These are phyloP conservation scores for Hedya salicella DNA, from an alignment of 2,888 invertebrate genomes.

Conservation along the genomic window DNA sequence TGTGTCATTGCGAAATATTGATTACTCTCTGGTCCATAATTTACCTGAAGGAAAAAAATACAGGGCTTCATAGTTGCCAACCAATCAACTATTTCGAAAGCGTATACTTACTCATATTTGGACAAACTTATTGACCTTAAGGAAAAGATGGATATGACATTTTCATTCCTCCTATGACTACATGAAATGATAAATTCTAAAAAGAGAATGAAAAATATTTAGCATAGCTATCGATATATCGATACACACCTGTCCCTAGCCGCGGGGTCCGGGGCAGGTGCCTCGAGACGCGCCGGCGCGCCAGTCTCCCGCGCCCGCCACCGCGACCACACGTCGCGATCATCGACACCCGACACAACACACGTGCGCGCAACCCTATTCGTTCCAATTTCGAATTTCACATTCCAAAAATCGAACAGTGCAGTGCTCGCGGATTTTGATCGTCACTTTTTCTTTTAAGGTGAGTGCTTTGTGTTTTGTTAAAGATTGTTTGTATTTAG, in stretches of 20 bases:
- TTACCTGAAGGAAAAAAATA: too few relatives aligned
- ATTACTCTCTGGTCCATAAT: too few relatives aligned
- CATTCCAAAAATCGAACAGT: constrained; percentile 40
- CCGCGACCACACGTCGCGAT: constrained; percentile 71
- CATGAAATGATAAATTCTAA: too few relatives aligned
- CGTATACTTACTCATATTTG: too few relatives aligned
- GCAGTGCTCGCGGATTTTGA: constrained; percentile 40
- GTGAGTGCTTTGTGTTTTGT: constrained; percentile 24
- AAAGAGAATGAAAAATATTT: too few relatives aligned
- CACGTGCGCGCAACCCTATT: constrained; percentile 82
- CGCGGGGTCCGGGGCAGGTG: constrained; percentile 77
- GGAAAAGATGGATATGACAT: too few relatives aligned
- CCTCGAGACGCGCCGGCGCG: constrained; percentile 80
- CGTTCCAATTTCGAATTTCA: constrained; percentile 66
- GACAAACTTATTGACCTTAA: too few relatives aligned
- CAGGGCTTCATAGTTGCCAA: too few relatives aligned
- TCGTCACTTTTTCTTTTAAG: constrained; percentile 21
- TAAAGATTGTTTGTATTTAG: constrained; percentile 11
- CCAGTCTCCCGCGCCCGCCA: constrained; percentile 78
- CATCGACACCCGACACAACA: constrained; percentile 59
- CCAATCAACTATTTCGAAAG: too few relatives aligned
- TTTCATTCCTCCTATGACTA: too few relatives aligned
- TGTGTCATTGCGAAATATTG: too few relatives aligned
- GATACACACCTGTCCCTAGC: constrained; percentile 74
- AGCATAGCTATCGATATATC: constrained; percentile 73